phyloP scores from a whole-genome alignment of 2,113 vertebrate species.

The Crotophaga sulcirostris region DNA sequence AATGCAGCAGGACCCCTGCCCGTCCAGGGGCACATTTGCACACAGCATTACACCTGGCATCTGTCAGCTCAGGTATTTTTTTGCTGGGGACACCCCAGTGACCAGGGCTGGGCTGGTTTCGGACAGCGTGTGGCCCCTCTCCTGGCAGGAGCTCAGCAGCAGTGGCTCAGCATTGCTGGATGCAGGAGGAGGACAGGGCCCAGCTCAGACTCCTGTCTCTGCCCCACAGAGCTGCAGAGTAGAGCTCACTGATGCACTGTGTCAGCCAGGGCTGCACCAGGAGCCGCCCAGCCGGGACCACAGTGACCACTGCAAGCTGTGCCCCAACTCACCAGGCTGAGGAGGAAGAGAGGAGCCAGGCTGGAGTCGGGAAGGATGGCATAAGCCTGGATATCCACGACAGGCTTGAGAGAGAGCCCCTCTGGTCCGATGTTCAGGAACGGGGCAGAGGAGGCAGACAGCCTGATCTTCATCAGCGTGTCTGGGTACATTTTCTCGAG shows the following conservation, averaged over 20 bases:
- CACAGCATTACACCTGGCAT: background rate
- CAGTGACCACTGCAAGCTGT: background rate
- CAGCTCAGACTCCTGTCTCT: background rate
- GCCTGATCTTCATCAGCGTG: constrained; percentile 66
- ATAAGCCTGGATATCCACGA: constrained; percentile 69
- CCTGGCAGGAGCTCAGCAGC: background rate
- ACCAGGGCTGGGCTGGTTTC: background rate
- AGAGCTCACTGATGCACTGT: fast-evolving
- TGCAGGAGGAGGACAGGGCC: background rate
- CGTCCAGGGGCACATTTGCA: fast-evolving
- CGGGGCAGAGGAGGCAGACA: constrained; percentile 42
- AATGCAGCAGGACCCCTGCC: fast-evolving
- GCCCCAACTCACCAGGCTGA: constrained; percentile 67
- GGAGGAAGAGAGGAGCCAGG: constrained; percentile 65
- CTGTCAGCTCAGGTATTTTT: background rate
- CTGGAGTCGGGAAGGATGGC: constrained; percentile 60
- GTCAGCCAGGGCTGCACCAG: background rate
- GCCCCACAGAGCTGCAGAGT: background rate
- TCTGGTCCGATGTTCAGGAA: constrained; percentile 55
- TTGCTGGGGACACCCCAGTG: background rate
- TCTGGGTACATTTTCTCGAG: constrained; percentile 68
- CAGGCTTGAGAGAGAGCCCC: constrained; percentile 41
- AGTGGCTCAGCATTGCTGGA: background rate
- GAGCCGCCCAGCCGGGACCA: background rate
- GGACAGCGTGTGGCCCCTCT: fast-evolving